Percentiles rank a stretch among this genome's conserved stretches.
These are phyloP conservation scores for Pantherophis guttatus DNA, from an alignment of 2,113 vertebrate species.

Conservation along the genomic window DNA sequence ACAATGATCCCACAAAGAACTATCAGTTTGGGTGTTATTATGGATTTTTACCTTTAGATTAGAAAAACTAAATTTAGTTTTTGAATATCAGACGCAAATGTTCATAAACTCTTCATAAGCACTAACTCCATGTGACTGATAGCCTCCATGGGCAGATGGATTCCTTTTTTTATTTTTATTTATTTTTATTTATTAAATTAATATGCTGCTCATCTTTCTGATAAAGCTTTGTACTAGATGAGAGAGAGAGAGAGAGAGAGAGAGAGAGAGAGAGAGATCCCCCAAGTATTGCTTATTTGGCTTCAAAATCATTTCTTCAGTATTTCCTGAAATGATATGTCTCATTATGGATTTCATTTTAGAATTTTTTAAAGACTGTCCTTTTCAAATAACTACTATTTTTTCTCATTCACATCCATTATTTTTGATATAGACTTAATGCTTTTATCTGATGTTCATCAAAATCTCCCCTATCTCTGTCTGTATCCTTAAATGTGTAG, in stretches of 20 bases:
- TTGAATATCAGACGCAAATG: not conserved
- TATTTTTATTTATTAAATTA: no score
- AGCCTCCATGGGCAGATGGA: not conserved
- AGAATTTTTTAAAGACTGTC: not conserved
- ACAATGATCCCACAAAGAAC: not conserved
- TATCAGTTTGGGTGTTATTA: accelerated
- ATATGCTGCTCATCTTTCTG: no score
- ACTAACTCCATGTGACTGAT: not conserved
- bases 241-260: no score
- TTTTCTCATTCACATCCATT: not conserved
- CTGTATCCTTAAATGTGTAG: conserved; percentile 64
- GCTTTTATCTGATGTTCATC: not conserved
- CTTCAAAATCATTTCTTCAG: not conserved
- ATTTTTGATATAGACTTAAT: accelerated
- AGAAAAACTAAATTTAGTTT: not conserved
- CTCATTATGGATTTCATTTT: not conserved
- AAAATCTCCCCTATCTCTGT: conserved; percentile 11
- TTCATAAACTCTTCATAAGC: not conserved
- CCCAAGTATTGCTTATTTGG: not conserved
- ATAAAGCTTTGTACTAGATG: no score
- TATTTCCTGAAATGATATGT: not conserved
- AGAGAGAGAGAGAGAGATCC: no score
- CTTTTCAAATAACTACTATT: not conserved
- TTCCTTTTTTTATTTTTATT: no score
- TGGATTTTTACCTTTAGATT: accelerated